These are phyloP conservation scores for Gnathonemus longibarbis DNA, from an alignment of 2,113 vertebrate species.

Conservation along the genomic window DNA sequence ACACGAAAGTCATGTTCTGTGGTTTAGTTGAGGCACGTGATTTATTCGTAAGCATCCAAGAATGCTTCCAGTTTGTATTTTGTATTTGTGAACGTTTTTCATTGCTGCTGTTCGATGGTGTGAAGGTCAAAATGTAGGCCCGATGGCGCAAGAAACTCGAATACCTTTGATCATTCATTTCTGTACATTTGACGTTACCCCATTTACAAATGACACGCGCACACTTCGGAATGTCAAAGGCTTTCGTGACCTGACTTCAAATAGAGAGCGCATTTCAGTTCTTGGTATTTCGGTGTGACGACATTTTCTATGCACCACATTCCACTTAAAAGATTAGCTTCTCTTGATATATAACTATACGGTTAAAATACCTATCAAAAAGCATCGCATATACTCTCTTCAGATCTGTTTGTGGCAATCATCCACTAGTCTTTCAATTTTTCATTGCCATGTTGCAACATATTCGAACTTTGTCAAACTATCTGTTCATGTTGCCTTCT, in stretches of 20 bases:
- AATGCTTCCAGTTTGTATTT: not conserved
- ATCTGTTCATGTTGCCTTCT: not conserved
- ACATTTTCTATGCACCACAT: not conserved
- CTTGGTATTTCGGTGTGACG: not conserved
- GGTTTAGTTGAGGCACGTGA: not conserved
- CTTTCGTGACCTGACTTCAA: not conserved
- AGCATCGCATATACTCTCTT: not conserved
- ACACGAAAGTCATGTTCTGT: not conserved
- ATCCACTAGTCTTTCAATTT: not conserved
- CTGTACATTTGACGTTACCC: not conserved
- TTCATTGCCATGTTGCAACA: not conserved
- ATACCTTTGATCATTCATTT: not conserved
- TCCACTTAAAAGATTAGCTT: not conserved
- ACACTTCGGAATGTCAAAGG: not conserved
- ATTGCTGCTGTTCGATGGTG: not conserved
- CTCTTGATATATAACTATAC: not conserved
- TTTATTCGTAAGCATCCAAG: not conserved
- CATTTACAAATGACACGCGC: not conserved
- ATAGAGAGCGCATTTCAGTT: not conserved
- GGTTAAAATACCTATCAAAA: not conserved
- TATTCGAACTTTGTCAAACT: not conserved
- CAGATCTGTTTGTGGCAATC: not conserved
- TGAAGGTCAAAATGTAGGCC: slow-evolving; percentile 2
- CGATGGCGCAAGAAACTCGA: not conserved
- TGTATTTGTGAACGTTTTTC: not conserved